These are phyloP conservation scores for Galagoides demidoff DNA, from an alignment of 2,797 vertebrate species.

Conservation along the genomic window DNA sequence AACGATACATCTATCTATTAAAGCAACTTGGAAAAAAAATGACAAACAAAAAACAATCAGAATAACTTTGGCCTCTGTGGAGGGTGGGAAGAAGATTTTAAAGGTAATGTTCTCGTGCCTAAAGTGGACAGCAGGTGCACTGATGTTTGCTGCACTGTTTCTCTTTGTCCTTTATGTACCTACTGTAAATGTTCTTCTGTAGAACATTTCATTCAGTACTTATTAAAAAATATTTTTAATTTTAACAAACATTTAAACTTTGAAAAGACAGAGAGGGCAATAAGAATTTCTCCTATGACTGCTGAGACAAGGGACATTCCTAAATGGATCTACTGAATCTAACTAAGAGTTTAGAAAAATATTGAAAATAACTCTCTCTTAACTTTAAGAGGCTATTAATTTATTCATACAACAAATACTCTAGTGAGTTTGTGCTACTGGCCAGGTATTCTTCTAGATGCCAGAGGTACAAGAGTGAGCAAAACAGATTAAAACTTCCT, in stretches of 20 bases:
- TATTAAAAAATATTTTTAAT: background rate
- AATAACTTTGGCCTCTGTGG: background rate
- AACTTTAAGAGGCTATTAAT: background rate
- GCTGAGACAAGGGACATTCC: background rate
- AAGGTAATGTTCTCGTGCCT: background rate
- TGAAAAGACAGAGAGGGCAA: background rate
- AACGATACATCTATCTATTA: background rate
- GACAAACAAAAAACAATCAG: conserved; percentile 21
- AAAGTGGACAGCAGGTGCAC: background rate
- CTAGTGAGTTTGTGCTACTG: background rate
- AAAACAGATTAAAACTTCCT: background rate
- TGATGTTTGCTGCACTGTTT: background rate
- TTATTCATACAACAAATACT: background rate
- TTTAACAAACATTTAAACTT: conserved; percentile 7
- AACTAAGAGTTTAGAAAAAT: background rate
- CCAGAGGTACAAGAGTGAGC: background rate
- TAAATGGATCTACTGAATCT: background rate
- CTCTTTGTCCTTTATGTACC: background rate
- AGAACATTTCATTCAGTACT: background rate
- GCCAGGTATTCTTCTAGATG: background rate
- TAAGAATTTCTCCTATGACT: background rate
- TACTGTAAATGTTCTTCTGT: background rate
- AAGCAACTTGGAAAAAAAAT: conserved; percentile 53
- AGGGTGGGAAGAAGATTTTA: background rate
- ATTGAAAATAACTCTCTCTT: background rate